Conservation (phyloP, 1,140 invertebrate species). For the Pseudomyrmex cubaensis region DNA sequence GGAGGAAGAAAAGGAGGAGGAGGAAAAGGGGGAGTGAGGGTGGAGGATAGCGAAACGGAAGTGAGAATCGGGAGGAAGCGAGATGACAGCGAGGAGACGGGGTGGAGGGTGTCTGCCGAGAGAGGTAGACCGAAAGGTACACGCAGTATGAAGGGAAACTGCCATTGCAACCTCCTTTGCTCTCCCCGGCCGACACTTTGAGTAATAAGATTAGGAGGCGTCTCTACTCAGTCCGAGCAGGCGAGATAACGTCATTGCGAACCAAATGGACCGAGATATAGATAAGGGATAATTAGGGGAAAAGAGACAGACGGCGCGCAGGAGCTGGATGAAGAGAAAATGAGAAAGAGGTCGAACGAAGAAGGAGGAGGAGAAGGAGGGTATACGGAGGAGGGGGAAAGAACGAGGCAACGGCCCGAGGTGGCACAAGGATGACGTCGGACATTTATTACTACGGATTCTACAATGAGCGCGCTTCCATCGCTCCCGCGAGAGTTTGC, state of each 20-base stretch:
- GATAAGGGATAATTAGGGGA: conserved; percentile 85
- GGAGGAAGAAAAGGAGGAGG: conserved; percentile 61
- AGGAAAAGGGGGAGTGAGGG: conserved; percentile 2
- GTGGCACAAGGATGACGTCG: conserved; percentile 77
- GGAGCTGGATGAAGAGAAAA: conserved; percentile 62
- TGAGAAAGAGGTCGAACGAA: conserved; percentile 41
- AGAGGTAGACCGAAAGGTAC: conserved; percentile 55
- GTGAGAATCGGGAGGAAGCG: conserved; percentile 9
- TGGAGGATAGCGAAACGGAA: conserved; percentile 42
- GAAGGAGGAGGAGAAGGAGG: conserved; percentile 15
- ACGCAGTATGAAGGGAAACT: conserved; percentile 78
- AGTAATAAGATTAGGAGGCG: conserved; percentile 84
- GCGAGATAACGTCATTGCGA: conserved; percentile 84
- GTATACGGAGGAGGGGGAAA: conserved; percentile 12
- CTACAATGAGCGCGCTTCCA: conserved; percentile 79
- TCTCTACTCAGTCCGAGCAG: conserved; percentile 80
- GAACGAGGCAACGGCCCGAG: conserved; percentile 48
- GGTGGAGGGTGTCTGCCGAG: conserved; percentile 16
- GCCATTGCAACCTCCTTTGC: conserved; percentile 80
- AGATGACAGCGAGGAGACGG: not conserved
- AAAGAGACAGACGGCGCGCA: conserved; percentile 78
- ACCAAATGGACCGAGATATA: conserved; percentile 85
- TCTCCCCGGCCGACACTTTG: conserved; percentile 82
- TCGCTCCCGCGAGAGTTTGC: conserved; percentile 56
- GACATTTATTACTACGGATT: conserved; percentile 83